Evolutionary conservation across 2,113 vertebrate species (phyloP).

Genomic region (Nyctereutes procyonoides): DNA sequence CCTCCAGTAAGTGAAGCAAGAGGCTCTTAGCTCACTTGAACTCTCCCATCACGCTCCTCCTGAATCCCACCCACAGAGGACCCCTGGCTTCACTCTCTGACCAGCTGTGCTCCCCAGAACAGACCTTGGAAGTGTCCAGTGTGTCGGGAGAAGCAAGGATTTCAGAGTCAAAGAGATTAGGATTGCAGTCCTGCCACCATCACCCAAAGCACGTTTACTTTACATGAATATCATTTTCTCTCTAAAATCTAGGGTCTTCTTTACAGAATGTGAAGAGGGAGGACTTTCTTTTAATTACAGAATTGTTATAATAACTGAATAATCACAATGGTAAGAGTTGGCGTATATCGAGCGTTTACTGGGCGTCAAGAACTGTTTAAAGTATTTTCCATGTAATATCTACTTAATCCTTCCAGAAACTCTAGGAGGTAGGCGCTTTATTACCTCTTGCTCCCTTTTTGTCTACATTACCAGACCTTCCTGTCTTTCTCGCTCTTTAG

Average conservation of each 20-base stretch:
- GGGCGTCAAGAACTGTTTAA: rapidly evolving
- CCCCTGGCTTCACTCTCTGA: neutral
- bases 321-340: neutral
- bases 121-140: neutral
- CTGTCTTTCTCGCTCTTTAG: neutral
- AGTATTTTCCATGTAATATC: neutral
- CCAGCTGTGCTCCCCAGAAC: neutral
- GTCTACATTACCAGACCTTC: neutral
- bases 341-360: neutral
- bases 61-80: neutral
- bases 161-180: neutral
- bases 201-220: neutral
- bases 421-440: neutral
- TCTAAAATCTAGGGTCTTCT: neutral
- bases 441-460: neutral
- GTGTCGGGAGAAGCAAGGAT: neutral
- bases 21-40: neutral
- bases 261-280: neutral
- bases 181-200: neutral
- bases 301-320: neutral
- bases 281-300: neutral
- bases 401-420: neutral
- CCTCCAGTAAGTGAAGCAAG: neutral
- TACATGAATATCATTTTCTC: neutral
- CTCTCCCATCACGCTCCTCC: neutral